Conservation (phyloP, 1,140 invertebrate species). For the Temnothorax nylanderi region DNA sequence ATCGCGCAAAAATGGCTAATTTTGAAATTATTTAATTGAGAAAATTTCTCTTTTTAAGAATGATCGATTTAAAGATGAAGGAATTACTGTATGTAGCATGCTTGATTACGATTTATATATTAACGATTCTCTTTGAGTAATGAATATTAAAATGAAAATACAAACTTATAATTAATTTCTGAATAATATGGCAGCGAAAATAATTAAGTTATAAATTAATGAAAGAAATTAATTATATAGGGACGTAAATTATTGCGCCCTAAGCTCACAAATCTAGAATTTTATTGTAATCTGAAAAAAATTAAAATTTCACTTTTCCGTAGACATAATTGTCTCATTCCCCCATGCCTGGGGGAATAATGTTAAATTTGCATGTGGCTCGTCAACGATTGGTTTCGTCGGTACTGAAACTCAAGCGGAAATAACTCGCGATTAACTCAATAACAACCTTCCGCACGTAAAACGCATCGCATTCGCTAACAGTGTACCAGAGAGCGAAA, state of each 20-base stretch:
- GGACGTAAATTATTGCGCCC: background rate
- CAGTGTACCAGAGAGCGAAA: background rate
- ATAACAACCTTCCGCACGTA: conserved; percentile 30
- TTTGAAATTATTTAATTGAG: conserved; percentile 41
- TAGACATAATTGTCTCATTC: background rate
- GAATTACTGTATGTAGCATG: background rate
- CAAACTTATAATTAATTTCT: background rate
- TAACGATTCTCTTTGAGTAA: background rate
- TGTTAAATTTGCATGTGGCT: background rate
- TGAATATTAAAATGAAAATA: background rate
- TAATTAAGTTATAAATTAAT: conserved; percentile 23
- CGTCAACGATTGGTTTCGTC: background rate
- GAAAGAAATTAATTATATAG: background rate
- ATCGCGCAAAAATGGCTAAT: conserved; percentile 33
- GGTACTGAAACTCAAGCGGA: background rate
- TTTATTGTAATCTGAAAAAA: background rate
- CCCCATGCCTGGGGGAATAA: background rate
- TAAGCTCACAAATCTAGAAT: background rate
- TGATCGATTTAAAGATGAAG: background rate
- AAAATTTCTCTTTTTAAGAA: conserved; percentile 20
- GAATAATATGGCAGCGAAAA: background rate
- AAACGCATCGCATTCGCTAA: conserved; percentile 16
- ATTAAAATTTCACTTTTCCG: background rate
- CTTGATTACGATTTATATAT: background rate
- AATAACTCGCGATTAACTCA: conserved; percentile 45